Conservation (phyloP, 2,797 vertebrate species). For the Hoplostethus mediterraneus region DNA sequence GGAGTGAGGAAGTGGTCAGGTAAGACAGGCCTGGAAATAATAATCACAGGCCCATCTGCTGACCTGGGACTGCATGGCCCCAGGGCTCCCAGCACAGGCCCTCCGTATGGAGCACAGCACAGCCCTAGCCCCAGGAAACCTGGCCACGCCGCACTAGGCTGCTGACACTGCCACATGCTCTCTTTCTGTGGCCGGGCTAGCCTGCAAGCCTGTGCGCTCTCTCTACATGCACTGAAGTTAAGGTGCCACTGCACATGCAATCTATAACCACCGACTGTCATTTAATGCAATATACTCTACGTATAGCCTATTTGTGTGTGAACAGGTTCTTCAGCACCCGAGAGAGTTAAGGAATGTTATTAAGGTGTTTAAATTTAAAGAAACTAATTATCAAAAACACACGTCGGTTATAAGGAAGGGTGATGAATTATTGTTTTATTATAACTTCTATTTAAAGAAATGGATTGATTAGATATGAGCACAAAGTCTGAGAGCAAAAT, state of each 20-base stretch:
- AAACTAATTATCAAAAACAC: constrained; percentile 72
- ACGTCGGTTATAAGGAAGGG: constrained; percentile 56
- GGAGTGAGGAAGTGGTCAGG: constrained; percentile 95
- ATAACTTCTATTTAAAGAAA: constrained; percentile 72
- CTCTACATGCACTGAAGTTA: constrained; percentile 46
- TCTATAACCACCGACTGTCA: constrained; percentile 9
- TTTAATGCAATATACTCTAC: constrained; percentile 13
- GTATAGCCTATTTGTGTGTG: constrained; percentile 56
- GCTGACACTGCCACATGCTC: constrained; percentile 90
- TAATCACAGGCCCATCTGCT: constrained; percentile 98
- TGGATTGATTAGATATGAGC: constrained; percentile 73
- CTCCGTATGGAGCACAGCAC: constrained; percentile 90
- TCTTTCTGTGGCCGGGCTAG: constrained; percentile 72
- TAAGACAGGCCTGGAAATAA: constrained; percentile 95
- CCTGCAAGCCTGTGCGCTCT: constrained; percentile 51
- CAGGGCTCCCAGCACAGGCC: constrained; percentile 90
- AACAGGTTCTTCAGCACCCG: constrained; percentile 17
- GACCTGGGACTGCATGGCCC: constrained; percentile 93
- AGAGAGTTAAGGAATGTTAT: constrained; percentile 31
- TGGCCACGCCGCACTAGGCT: constrained; percentile 82
- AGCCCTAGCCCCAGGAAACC: constrained; percentile 85
- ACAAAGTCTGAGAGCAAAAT: constrained; percentile 77
- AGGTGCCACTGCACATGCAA: constrained; percentile 50
- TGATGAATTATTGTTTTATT: constrained; percentile 78
- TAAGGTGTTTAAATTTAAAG: constrained; percentile 44